Base-by-base conservation (phyloP, 1,140 invertebrate species). In the Anagrus nilaparvatae region DNA sequence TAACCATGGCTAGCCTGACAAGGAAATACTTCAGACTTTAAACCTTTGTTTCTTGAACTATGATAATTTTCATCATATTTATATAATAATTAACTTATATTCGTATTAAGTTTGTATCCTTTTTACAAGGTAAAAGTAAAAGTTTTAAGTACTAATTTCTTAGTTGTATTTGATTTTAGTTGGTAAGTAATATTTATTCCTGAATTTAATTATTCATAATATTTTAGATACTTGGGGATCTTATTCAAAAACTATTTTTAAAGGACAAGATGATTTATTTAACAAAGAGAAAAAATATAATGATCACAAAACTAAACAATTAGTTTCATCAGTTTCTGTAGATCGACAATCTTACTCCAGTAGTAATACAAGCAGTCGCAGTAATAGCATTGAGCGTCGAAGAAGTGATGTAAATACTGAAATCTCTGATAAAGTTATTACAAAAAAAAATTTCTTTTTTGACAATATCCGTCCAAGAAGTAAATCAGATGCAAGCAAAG, bases 381-480 rank as follows among this genome's bases (percentile, higher is more conserved):
- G 68, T 55, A 80, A 64, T 69, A 79, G 66, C 59, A 70, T 58
- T 37, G 75, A 79, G 53, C 65, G 77, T n/a, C 61, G 74, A 32
- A 71, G 67, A 44, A 75, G 74, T 17, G 73, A 72, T 25, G 59
- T 62, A 38, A 66, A 72, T 8, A 3, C 10, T 3, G 24, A 3
- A 29, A 75, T 70, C 43, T 67, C 75, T 47, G 73, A 75, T 45
- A 74, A 77, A 41, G 77, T 75, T 41, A 72, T 77, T 49, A 78
- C 79, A 19, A 70, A 78, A n/a, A 74, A 80, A 34, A 76, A 76
- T 6, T 77, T 76, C 5, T 72, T 93, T 40, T 83, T 93, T 52
- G 88, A 93, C 59, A 82, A 84, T 13, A 91, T 93, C 59, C 75
- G 85, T 55, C 86, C 76, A 28, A 74, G 79, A 46, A 84, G 76